Evolutionary conservation across 2,797 vertebrate genomes (phyloP), one percentile per base, ranked within the genome.

Genomic region (Melanotaenia maccullochi): DNA sequence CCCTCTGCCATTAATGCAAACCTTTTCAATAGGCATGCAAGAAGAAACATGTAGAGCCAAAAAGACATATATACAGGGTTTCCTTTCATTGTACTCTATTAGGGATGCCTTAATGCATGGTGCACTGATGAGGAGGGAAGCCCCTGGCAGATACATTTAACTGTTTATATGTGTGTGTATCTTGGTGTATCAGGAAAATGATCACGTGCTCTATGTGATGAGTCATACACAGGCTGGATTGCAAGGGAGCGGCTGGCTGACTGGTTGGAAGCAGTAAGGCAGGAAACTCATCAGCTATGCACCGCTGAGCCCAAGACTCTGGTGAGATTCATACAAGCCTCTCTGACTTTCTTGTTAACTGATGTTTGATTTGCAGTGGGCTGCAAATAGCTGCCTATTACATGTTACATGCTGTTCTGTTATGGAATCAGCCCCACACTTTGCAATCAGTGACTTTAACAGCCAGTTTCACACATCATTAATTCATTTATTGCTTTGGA

Each of bases 141-240:
- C 88, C 89, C 83, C 78, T 83, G 84, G 79, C 65, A 80, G 74
- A 79, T 75, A 65, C 75, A 77, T 59, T 55, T 70, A 77, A 60
- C 60, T 70, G 55, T 62, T n/a, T 33, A 25, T 49, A 24, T 38
- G 51, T 9, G 56, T 59, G 65, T 60, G 71, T 47, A 78, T 11
- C 61, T 33, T 59, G 25, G 68, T 78, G 79, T 66, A 68, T 83
- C 84, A 44, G 82, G 44, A 73, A 71, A 87, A 60, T 14, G 79
- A 89, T 90, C 89, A 89, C 87, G 82, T 91, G 89, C 83, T 83
- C 65, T 51, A 35, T 70, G 79, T 82, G 89, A 92, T 93, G 93
- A 93, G 78, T 93, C 93, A 93, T 90, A 85, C 89, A 72, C 81
- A 47, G 67, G 76, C 78, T 79, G 83, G 68, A 75, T 76, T 85